Evolutionary conservation across 2,797 vertebrate genomes (phyloP).

Genomic region (Pelodytes ibericus): DNA sequence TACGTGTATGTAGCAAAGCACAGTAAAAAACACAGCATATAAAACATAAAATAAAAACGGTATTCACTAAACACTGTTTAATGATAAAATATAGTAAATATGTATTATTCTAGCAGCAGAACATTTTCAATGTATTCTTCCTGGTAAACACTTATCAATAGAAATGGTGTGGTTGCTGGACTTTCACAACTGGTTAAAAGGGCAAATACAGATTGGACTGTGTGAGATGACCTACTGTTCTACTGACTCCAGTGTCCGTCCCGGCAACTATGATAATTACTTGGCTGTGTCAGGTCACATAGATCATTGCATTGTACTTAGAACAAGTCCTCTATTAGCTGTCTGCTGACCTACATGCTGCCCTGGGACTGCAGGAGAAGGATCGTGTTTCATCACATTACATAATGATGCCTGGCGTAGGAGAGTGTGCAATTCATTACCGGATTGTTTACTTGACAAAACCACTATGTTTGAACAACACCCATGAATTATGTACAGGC

Average conservation of each 20-base stretch:
- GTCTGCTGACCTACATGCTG: constrained; percentile 33
- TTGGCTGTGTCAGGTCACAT: constrained; percentile 6
- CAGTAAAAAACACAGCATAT: no score
- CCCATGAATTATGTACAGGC: constrained; percentile 49
- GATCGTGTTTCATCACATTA: constrained; percentile 46
- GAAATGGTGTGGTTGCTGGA: no score
- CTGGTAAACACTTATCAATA: no score
- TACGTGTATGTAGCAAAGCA: no score
- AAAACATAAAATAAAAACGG: no score
- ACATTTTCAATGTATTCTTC: no score
- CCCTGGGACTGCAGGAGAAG: constrained; percentile 14
- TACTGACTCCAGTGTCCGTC: constrained; percentile 17
- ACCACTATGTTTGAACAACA: constrained; percentile 52
- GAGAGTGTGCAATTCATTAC: constrained; percentile 49
- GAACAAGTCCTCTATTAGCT: constrained; percentile 31
- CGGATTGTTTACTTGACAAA: constrained; percentile 51
- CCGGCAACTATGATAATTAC: constrained; percentile 1
- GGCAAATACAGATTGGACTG: no score
- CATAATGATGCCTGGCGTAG: constrained; percentile 21
- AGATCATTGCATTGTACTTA: constrained; percentile 1
- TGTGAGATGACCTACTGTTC: background rate
- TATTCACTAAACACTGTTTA: no score
- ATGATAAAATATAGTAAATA: no score
- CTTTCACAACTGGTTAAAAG: no score
- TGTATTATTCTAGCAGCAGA: no score